Evolutionary conservation across 1,140 invertebrate species (phyloP).

Genomic region (Brachionus paranguensis): DNA sequence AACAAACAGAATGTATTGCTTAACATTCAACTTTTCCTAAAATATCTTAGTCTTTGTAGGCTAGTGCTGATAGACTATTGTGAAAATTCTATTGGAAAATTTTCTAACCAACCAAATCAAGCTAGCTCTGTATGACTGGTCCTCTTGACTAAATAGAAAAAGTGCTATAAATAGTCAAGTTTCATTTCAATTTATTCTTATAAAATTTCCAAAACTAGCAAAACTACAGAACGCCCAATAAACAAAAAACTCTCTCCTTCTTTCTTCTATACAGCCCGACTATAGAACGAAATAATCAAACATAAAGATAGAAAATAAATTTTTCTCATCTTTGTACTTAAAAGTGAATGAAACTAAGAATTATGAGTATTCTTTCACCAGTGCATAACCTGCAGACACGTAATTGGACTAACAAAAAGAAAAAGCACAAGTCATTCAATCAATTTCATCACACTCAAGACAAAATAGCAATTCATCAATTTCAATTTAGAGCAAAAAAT

Average conservation of each 20-base stretch:
- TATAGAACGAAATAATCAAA: background rate
- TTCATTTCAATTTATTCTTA: background rate
- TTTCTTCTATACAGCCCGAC: background rate
- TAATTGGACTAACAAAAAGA: conserved; percentile 5
- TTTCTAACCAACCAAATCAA: background rate
- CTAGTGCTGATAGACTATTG: background rate
- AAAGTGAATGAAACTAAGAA: background rate
- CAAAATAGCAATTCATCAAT: background rate
- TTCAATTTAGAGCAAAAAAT: background rate
- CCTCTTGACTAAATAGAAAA: background rate
- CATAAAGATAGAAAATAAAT: background rate
- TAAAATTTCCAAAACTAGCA: background rate
- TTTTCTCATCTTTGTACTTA: background rate
- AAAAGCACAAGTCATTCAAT: background rate
- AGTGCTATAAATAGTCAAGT: conserved; percentile 1
- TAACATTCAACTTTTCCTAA: background rate
- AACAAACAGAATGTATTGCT: background rate
- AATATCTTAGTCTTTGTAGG: background rate
- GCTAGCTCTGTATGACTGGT: background rate
- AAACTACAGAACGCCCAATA: background rate
- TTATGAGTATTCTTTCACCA: conserved; percentile 22
- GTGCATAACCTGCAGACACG: background rate
- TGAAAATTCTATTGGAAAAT: background rate
- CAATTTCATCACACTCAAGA: background rate
- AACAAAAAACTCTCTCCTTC: background rate